These are phyloP conservation scores for Masticophis lateralis DNA, from an alignment of 2,797 vertebrate genomes.

Conservation along the genomic window DNA sequence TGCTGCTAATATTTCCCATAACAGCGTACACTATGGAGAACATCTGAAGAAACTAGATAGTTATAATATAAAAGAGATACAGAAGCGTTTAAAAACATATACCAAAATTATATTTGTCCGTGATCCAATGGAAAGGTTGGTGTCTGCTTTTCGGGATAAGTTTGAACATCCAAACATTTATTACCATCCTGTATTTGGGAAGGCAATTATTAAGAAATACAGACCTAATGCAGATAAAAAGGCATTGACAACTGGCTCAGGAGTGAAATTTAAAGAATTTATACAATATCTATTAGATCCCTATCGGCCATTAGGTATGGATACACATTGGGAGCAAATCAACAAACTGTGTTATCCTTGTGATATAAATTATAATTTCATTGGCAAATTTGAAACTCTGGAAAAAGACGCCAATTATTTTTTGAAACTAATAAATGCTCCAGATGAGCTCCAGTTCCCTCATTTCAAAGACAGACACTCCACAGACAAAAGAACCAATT, in stretches of 20 bases:
- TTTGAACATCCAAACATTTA: constrained; percentile 79
- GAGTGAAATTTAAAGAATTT: constrained; percentile 77
- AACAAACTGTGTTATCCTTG: constrained; percentile 77
- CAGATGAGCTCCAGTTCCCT: constrained; percentile 69
- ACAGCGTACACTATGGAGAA: constrained; percentile 76
- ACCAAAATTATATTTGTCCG: constrained; percentile 77
- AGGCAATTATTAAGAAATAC: constrained; percentile 77
- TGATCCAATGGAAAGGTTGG: constrained; percentile 78
- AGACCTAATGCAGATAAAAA: constrained; percentile 64
- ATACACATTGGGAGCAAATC: constrained; percentile 80
- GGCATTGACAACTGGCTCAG: constrained; percentile 69
- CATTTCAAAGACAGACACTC: constrained; percentile 79
- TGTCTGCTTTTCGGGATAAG: constrained; percentile 80
- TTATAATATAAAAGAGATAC: constrained; percentile 69
- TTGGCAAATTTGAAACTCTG: constrained; percentile 78
- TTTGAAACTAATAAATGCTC: constrained; percentile 73
- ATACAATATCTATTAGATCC: constrained; percentile 73
- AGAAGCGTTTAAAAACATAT: constrained; percentile 68
- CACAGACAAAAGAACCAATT: constrained; percentile 73
- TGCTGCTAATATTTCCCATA: constrained; percentile 70
- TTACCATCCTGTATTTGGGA: constrained; percentile 77
- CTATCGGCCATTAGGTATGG: constrained; percentile 75
- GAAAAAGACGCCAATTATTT: constrained; percentile 76
- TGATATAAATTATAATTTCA: constrained; percentile 74
- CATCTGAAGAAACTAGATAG: constrained; percentile 72